Base-by-base conservation (phyloP, 1,140 invertebrate genomes). In the Sarcophaga bullata region DNA sequence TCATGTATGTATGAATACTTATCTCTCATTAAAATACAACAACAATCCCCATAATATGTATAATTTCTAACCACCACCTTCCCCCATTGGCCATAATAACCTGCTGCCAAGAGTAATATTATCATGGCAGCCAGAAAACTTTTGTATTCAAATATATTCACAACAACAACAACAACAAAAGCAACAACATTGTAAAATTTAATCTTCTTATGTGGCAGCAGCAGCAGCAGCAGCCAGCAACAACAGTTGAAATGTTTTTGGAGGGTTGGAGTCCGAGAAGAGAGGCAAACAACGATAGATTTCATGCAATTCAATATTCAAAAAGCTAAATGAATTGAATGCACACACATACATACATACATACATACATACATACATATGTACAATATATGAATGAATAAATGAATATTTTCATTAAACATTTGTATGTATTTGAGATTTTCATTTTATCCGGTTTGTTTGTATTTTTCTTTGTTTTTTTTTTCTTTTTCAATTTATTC, bases 21-120 rank as follows among this genome's bases (percentile, higher is more conserved):
- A 68, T 68, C 58, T 68, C n/a, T 68, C 58, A 68, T 68, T 68
- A 68, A 68, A 68, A 68, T 17, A 68, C 17, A 68, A 17, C 50
- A 52, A 13, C 13, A 19, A 68, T 19, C 58, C 6, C 8, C 19
- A 15, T 58, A 15, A 13, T 13, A 52, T 6, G 50, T 52, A 19
- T 19, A 68, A 17, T 68, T 68, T 68, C 4, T 19, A 68, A n/a
- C 58, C 19, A 19, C 58, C 58, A 9, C 9, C 0, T 68, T 6
- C 58, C 19, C n/a, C 8, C n/a, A 58, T 58, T 58, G n/a, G 11
- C 11, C 52, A 13, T 13, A 58, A 13, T 13, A 58, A 5, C 11
- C 11, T 6, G 11, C 11, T 58, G 9, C 9, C 52, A 58, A 15
- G 6, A 6, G 11, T 58, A 6, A 6, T 15, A 6, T 15, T 58